phyloP scores from a whole-genome alignment of 2,888 invertebrate species.

The Amorpha juglandis region DNA sequence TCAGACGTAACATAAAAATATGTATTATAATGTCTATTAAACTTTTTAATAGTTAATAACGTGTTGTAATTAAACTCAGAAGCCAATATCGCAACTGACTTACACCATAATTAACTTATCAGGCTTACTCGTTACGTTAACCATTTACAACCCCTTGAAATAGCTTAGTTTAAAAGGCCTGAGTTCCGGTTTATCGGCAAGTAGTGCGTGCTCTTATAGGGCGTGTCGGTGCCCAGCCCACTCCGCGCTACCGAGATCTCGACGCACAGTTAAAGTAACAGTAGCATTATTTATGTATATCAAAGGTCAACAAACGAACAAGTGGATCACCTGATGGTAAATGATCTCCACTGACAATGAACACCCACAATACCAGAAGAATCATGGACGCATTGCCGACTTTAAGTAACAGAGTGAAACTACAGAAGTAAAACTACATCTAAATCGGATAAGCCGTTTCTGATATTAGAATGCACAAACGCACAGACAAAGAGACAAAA shows the following conservation, averaged over 20 bases:
- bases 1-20: too few species aligned
- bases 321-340: too few species aligned
- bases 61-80: not conserved
- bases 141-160: constrained; percentile 10
- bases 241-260: constrained; percentile 22
- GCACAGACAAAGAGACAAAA: too few species aligned
- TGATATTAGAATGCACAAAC: too few species aligned
- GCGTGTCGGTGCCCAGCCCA: constrained; percentile 48
- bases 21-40: not conserved
- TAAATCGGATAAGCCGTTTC: too few species aligned
- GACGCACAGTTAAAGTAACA: not conserved
- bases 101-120: constrained; percentile 12
- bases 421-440: too few species aligned
- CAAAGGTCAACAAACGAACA: too few species aligned
- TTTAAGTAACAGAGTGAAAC: too few species aligned
- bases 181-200: constrained; percentile 49
- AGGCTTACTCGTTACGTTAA: constrained; percentile 1
- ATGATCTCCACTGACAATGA: too few species aligned
- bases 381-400: too few species aligned
- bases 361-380: too few species aligned
- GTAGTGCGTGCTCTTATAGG: constrained; percentile 45
- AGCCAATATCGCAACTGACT: not conserved
- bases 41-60: not conserved
- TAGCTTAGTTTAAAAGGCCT: constrained; percentile 25
- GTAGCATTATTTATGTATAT: not conserved